Base-by-base conservation (phyloP, 1,140 invertebrate species). In the Panagrolaimus sp. region DNA sequence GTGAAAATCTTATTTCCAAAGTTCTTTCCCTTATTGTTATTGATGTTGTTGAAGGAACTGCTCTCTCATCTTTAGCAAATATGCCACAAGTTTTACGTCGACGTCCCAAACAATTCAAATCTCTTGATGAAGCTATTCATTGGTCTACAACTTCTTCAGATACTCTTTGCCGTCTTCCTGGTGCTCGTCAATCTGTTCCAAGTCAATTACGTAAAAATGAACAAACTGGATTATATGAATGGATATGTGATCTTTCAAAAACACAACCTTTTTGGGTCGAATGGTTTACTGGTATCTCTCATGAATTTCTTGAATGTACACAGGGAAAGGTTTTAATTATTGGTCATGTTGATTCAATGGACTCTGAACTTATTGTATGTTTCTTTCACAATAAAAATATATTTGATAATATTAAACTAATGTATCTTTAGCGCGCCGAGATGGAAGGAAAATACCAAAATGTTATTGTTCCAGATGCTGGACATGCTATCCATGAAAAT, bases 401-500 rank as follows among this genome's bases (percentile, higher is more conserved):
- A 82, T 79, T 4, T 92, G 95, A 84, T 86, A 96, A 83, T n/a
- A n/a, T n/a, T n/a, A n/a, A n/a, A 85, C n/a, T n/a, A n/a, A n/a
- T n/a, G n/a, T n/a, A n/a, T 97, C 27, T 94, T 93, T 67, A 93
- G 86, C 78, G 76, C 23, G 79, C 74, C 25, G 80, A 82, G 72
- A 82, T 83, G 84, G 72, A 77, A 91, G 92, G 93, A 9, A 96
- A 95, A 86, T 98, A 98, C 85, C 95, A 98, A 87, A 91, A 97
- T 89, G 92, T 96, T 87, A 92, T 98, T 25, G 85, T 98, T 68
- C 89, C 92, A 7, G 89, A 92, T 69, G 92, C 91, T 84, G 96
- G 96, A 0, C 96, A 99, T 86, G 92, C 92, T 16, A 93, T 98
- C 11, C 96, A 99, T 81, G 96, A 99, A 86, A 96, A 99, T 86